Conservation (phyloP, 1,140 invertebrate genomes). For the Drosophila ogumai region DNA sequence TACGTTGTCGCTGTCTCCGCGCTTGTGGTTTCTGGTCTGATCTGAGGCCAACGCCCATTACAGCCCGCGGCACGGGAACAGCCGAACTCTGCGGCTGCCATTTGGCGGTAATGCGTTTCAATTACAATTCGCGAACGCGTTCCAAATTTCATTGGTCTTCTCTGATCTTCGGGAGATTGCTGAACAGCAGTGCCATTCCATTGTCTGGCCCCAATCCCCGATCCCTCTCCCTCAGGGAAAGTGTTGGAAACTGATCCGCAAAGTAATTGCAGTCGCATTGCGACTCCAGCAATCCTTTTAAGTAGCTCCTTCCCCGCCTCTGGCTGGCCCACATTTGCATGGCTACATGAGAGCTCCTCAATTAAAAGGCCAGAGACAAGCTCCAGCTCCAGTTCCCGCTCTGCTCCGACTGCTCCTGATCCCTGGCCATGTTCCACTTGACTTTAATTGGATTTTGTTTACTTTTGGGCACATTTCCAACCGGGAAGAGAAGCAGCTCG, state of each 20-base stretch:
- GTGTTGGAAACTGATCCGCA: conserved; percentile 63
- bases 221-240: conserved; percentile 58
- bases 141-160: conserved; percentile 69
- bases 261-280: conserved; percentile 64
- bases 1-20: conserved; percentile 58
- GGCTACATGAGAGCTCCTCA: conserved; percentile 65
- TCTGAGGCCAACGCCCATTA: conserved; percentile 70
- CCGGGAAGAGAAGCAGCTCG: conserved; percentile 51
- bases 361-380: conserved; percentile 68
- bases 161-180: conserved; percentile 56
- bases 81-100: conserved; percentile 47
- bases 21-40: conserved; percentile 38
- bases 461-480: conserved; percentile 73
- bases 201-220: conserved; percentile 4
- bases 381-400: neutral
- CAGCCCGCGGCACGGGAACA: conserved; percentile 34
- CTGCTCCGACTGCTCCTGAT: conserved; percentile 30
- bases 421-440: conserved; percentile 74
- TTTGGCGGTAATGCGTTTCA: conserved; percentile 76
- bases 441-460: conserved; percentile 81
- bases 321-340: conserved; percentile 71
- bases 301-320: conserved; percentile 43
- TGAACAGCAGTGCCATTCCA: conserved; percentile 18
- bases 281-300: conserved; percentile 50
- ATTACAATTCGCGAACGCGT: conserved; percentile 61